These are phyloP conservation scores for Oligia strigilis DNA, from an alignment of 2,888 invertebrate species.

Conservation along the genomic window DNA sequence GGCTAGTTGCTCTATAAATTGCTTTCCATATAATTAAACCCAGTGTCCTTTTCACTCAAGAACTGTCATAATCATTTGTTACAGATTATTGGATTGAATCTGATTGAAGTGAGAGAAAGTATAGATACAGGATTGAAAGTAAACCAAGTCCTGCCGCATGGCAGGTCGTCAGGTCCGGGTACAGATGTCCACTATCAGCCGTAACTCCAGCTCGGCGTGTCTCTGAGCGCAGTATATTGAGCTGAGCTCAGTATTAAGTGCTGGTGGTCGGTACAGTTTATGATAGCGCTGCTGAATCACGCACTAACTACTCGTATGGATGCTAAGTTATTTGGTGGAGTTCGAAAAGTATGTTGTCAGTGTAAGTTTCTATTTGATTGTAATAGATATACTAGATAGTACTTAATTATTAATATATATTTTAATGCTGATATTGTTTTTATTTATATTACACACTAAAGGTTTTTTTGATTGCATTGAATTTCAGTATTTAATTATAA, in stretches of 20 bases:
- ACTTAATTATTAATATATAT: neutral
- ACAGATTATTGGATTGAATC: neutral
- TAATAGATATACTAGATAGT: neutral
- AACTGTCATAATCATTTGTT: neutral
- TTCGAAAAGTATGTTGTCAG: neutral
- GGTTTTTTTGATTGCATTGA: neutral
- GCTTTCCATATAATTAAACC: neutral
- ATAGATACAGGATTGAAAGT: neutral
- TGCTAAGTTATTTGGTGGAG: conserved; percentile 9
- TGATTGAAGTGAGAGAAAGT: too few relatives aligned
- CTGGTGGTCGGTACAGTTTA: neutral
- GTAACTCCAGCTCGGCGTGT: conserved; percentile 33
- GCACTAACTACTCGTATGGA: neutral
- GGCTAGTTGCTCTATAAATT: neutral
- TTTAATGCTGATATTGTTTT: neutral
- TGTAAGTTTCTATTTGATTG: neutral
- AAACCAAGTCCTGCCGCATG: neutral
- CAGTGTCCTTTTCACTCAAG: neutral
- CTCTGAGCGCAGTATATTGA: conserved; percentile 21
- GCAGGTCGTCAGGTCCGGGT: neutral
- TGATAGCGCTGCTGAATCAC: neutral
- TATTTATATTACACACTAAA: neutral
- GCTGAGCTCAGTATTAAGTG: conserved; percentile 19
- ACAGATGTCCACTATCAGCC: neutral
- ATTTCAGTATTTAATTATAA: neutral